Base-by-base conservation (phyloP, 30 jellyfish, hydroid and myxozoan species). In the Pelagia noctiluca region DNA sequence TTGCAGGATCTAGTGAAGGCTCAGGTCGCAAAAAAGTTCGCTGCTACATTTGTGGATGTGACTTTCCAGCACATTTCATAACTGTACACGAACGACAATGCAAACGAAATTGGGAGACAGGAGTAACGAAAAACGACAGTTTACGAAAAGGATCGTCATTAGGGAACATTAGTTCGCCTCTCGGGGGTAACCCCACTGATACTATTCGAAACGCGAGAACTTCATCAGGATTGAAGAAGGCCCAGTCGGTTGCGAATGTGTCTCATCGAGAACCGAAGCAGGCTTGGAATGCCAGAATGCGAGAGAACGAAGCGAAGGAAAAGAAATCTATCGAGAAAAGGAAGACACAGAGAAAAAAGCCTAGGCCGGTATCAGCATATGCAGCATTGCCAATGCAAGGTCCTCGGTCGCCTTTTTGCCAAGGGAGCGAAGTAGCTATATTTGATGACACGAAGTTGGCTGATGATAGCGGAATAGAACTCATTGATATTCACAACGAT, bases 1-100 rank as follows among this genome's bases (percentile, higher is more conserved):
- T 60, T 32, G 26, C 84, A 76, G 96, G 96, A 12, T 86, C 96
- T 0, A 64, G 50, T 37, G 90, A 73, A 24, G 47, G 34, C 32
- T 42, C 57, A 4, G 35, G 33, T 24, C 77, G 78, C 13, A 70
- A 73, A 50, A 35, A 71, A 2, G 82, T 65, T 33, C 92, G 97
- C 42, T 88, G 97, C 49, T 88, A 88, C 70, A 78, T 88, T 16
- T 88, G 97, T 63, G 97, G 97, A 0, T 54, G 62, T 49, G 90
- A 78, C 0, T 80, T 88, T 63, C 79, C 87, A 1, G 76, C 82
- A 18, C 92, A 80, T 37, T 79, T 47, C 16, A 79, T 88, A 16
- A 53, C 61, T 32, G 68, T 79, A 16, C 97, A 88, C 86, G 97
- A 88, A 65, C 35, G 74, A 62, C 87, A 78, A 36, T 88, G 97